Percentiles rank a stretch among this genome's conserved stretches.
Evolutionary conservation across 2,888 invertebrate species (phyloP).

Genomic region (Thera obeliscata): DNA sequence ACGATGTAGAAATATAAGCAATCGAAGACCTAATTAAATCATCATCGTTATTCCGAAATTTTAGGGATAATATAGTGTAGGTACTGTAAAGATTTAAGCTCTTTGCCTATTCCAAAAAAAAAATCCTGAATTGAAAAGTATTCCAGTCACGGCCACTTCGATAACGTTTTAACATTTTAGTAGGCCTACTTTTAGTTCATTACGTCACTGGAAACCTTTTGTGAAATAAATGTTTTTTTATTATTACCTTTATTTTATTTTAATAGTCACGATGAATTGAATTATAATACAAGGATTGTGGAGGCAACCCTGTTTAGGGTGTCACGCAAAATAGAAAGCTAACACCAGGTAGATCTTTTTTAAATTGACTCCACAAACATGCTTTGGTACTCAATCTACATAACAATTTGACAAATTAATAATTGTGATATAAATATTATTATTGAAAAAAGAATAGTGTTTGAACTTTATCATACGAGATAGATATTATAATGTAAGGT

Average conservation of each 20-base stretch:
- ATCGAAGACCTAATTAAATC: no score
- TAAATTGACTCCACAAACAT: no score
- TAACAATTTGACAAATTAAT: no score
- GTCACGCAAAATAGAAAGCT: no score
- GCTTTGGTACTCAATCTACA: no score
- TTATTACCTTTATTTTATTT: not conserved
- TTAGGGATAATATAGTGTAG: not conserved
- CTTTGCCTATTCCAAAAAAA: no score
- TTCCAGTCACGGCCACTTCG: conserved; percentile 5
- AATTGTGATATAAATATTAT: not conserved
- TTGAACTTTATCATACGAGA: conserved; percentile 16
- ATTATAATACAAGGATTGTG: not conserved
- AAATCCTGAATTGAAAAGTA: not conserved
- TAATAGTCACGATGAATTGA: not conserved
- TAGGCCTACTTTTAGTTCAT: conserved; percentile 4
- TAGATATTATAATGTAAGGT: conserved; percentile 44
- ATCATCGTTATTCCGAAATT: not conserved
- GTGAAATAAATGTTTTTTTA: conserved; percentile 7
- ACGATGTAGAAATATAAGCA: no score
- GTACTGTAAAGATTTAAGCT: no score
- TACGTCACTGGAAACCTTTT: conserved; percentile 8
- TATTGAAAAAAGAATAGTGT: not conserved
- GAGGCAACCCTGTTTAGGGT: not conserved
- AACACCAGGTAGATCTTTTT: no score
- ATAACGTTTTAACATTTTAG: conserved; percentile 2